Conservation (phyloP, 1,140 invertebrate genomes). For the Marisa cornuarietis region DNA sequence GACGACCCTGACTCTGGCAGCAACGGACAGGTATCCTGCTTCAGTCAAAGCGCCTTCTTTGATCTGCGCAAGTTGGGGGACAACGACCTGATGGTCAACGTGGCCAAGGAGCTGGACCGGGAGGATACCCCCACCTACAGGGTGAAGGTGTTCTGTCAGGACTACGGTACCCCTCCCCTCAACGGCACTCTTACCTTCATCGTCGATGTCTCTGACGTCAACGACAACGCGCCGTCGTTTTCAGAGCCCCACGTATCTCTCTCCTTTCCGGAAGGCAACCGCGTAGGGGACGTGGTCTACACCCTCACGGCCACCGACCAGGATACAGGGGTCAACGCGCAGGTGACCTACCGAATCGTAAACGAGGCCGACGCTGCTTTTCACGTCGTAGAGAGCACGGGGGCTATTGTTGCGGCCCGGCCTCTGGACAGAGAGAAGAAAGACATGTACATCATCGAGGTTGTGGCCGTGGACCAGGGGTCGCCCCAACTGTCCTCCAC, state of each 20-base stretch:
- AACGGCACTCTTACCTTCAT: conserved; percentile 79
- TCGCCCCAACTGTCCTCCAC: conserved; percentile 78
- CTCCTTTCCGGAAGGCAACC: conserved; percentile 38
- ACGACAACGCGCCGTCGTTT: conserved; percentile 95
- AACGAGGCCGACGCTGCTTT: conserved; percentile 46
- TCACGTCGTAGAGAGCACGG: conserved; percentile 76
- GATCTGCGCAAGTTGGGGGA: conserved; percentile 33
- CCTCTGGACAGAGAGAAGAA: conserved; percentile 83
- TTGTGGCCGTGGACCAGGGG: conserved; percentile 83
- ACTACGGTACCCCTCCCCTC: conserved; percentile 79
- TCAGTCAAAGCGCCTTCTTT: conserved; percentile 71
- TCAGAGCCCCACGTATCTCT: conserved; percentile 76
- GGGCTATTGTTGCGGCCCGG: conserved; percentile 65
- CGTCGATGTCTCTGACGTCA: conserved; percentile 89
- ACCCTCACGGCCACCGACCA: conserved; percentile 85
- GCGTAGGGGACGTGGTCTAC: conserved; percentile 38
- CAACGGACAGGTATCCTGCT: conserved; percentile 70
- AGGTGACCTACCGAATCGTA: conserved; percentile 53
- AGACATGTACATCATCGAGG: conserved; percentile 84
- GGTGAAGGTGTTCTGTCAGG: conserved; percentile 62
- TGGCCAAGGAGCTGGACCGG: conserved; percentile 34
- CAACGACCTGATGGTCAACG: conserved; percentile 35
- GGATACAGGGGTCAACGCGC: conserved; percentile 86
- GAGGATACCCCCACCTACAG: conserved; percentile 36
- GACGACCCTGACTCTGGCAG: conserved; percentile 34